phyloP scores from a whole-genome alignment of 2,797 vertebrate species.

The Tangara arthus region DNA sequence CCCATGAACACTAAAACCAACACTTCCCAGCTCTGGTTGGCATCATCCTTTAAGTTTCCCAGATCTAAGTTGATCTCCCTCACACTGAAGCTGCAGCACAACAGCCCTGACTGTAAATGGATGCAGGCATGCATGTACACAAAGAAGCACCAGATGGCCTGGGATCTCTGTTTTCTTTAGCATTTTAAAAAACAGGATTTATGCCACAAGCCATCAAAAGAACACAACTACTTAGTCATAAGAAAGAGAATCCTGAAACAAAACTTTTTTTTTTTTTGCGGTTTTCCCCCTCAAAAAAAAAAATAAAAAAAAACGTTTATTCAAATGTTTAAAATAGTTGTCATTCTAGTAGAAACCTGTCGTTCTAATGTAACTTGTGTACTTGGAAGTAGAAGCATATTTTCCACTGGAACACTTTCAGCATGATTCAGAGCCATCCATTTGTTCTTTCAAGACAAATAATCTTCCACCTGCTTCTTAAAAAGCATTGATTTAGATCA shows the following conservation, averaged over 20 bases:
- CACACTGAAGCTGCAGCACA: neutral
- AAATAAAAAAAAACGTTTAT: neutral
- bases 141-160: neutral
- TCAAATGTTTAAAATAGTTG: neutral
- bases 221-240: neutral
- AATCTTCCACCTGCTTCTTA: neutral
- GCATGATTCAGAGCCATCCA: neutral
- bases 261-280: neutral
- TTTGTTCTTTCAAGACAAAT: neutral
- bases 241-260: neutral
- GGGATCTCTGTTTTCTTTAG: constrained; percentile 1
- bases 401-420: neutral
- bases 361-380: neutral
- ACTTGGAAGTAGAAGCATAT: neutral
- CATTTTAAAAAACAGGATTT: neutral
- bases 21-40: neutral
- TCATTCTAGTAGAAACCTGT: neutral
- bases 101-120: neutral
- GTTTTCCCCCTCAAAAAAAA: neutral
- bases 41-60: neutral
- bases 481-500: neutral
- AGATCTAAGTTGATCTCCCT: neutral
- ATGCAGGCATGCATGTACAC: neutral
- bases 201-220: neutral
- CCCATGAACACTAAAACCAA: neutral